Evolutionary conservation across 2,113 vertebrate species (phyloP), one percentile per base, ranked within the genome.

Genomic region (Bufo gargarizans): DNA sequence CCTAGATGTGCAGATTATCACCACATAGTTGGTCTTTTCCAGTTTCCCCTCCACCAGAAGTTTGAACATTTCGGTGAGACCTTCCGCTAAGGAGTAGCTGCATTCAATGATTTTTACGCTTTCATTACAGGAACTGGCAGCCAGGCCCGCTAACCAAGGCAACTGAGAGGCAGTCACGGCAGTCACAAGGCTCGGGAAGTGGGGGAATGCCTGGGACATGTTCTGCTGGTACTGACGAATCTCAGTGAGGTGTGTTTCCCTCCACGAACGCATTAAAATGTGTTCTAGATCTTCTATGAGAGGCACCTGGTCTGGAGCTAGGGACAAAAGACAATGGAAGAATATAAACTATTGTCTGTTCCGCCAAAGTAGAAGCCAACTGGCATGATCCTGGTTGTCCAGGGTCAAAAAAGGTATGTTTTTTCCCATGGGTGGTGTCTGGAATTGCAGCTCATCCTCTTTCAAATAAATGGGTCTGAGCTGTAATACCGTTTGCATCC

Each of bases 181-280:
- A 0, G 94, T 92, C 0, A 93, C 91, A 0, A 95, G 90, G n/a
- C 94, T 90, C 2, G 95, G 93, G n/a, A 95, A 80, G 0, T 89
- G 91, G 0, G 96, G 91, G 9, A 95, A 93, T 16, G 91, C 85
- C 91, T 96, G 96, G 0, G 93, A 91, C 12, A 90, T 63, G 19
- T 92, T 94, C 90, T 97, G 97, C 89, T 97, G 98, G 93, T 96
- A 97, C 92, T 98, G 98, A 8, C 97, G 95, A 89, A 97, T 96
- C 91, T 99, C 97, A 0, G 96, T 96, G 63, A 98, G 95, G 91
- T 99, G 97, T 0, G 97, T 97, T 77, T 99, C 97, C 0, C 97
- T 94, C 98, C 98, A 99, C 0, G 97, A 99, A 80, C 97, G 96
- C 96, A 97, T 97, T 91, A 99, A 97, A 91, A 99, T 99, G 91